phyloP scores from a whole-genome alignment of 2,797 vertebrate genomes.

The Acipenser oxyrinchus region DNA sequence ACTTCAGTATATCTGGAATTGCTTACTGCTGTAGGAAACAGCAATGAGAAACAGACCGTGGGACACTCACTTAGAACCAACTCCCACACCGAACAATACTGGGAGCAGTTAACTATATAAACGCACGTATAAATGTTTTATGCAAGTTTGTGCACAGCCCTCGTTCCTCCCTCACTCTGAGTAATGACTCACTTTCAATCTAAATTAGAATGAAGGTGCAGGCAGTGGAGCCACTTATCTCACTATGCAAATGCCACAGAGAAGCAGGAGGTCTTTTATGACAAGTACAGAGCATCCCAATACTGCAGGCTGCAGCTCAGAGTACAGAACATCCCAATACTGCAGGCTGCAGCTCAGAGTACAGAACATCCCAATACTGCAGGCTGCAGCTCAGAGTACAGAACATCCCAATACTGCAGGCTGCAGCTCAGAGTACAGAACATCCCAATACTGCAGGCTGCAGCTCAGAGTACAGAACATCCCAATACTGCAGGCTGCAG shows the following conservation, averaged over 20 bases:
- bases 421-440: too few relatives aligned
- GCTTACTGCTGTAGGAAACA: not conserved
- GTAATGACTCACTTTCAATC: conserved; percentile 62
- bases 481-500: not conserved
- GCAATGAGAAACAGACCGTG: conserved; percentile 14
- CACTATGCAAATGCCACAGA: conserved; percentile 36
- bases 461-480: not conserved
- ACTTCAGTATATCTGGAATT: too few relatives aligned
- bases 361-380: too few relatives aligned
- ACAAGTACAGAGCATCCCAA: conserved; percentile 4
- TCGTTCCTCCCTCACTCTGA: conserved; percentile 38
- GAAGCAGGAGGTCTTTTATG: conserved; percentile 30
- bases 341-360: too few relatives aligned
- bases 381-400: not conserved
- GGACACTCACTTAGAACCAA: conserved; percentile 8
- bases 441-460: too few relatives aligned
- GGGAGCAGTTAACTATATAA: conserved; percentile 38
- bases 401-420: not conserved
- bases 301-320: not conserved
- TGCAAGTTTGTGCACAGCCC: conserved; percentile 40
- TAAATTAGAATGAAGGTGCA: conserved; percentile 35
- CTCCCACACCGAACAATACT: not conserved
- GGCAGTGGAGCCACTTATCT: conserved; percentile 40
- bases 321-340: too few relatives aligned
- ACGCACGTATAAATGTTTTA: conserved; percentile 53